These are phyloP conservation scores for Sarotherodon lohbergeri DNA, from an alignment of 2,113 vertebrate genomes.

Conservation along the genomic window DNA sequence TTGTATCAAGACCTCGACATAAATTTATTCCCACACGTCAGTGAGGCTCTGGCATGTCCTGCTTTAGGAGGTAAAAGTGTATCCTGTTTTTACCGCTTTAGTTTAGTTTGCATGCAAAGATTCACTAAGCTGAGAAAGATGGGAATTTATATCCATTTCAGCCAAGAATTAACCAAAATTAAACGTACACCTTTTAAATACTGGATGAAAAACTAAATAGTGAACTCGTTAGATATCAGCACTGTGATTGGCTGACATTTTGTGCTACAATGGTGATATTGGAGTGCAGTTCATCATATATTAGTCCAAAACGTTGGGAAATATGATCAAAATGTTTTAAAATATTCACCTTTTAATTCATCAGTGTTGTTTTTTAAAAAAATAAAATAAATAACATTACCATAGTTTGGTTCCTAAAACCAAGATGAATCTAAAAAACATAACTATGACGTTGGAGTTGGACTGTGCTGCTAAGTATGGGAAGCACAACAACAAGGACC, in stretches of 20 bases:
- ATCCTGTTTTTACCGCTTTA: neutral
- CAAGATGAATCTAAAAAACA: neutral
- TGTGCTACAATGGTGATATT: neutral
- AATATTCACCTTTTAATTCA: neutral
- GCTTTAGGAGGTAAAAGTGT: neutral
- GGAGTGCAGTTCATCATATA: neutral
- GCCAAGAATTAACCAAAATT: neutral
- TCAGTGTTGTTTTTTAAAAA: too few species aligned
- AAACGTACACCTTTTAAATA: neutral
- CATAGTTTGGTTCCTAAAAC: neutral
- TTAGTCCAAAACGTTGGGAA: neutral
- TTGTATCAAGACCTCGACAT: neutral
- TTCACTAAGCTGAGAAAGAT: neutral
- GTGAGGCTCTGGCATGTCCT: neutral
- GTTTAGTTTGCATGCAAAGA: neutral
- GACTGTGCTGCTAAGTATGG: neutral
- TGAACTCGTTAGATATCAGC: neutral
- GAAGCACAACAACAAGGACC: neutral
- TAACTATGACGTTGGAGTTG: neutral
- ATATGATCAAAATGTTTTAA: neutral
- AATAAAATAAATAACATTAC: neutral
- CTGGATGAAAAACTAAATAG: neutral
- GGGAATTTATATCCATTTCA: neutral
- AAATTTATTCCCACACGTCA: neutral
- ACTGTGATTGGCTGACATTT: neutral